phyloP scores from a whole-genome alignment of 2,113 vertebrate species.

The Rhizomys pruinosus region DNA sequence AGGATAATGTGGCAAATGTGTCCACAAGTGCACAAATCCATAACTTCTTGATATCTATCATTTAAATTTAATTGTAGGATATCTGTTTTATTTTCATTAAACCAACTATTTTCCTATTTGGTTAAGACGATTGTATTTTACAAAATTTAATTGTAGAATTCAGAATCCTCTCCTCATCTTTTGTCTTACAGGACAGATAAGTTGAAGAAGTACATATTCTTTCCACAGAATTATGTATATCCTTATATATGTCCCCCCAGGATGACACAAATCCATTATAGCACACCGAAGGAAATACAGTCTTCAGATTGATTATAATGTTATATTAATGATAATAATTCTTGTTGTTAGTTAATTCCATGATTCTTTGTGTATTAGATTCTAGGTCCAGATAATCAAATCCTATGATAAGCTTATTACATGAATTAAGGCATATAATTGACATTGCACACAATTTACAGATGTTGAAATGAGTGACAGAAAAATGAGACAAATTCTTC shows the following conservation, averaged over 20 bases:
- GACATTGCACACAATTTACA: too few species aligned
- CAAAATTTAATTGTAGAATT: background rate
- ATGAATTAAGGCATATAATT: too few species aligned
- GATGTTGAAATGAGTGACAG: too few species aligned
- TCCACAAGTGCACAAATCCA: background rate
- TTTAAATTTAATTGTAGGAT: background rate
- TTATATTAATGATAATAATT: too few species aligned
- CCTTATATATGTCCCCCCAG: constrained; percentile 5
- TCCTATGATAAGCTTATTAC: too few species aligned
- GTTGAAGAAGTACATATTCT: constrained; percentile 33
- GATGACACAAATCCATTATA: constrained; percentile 57
- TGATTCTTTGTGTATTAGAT: too few species aligned
- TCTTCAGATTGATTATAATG: constrained; percentile 72
- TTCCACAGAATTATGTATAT: constrained; percentile 42
- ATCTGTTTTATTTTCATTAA: constrained; percentile 23
- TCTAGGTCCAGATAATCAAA: too few species aligned
- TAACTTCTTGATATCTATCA: background rate
- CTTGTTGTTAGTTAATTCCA: too few species aligned
- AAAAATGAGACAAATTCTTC: too few species aligned
- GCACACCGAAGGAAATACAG: constrained; percentile 45
- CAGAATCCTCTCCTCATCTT: background rate
- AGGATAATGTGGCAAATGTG: background rate
- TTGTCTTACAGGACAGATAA: background rate
- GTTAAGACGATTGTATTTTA: constrained; percentile 3
- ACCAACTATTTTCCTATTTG: background rate